Conservation (phyloP, 2,888 invertebrate species). For the Nephrotoma flavescens region DNA sequence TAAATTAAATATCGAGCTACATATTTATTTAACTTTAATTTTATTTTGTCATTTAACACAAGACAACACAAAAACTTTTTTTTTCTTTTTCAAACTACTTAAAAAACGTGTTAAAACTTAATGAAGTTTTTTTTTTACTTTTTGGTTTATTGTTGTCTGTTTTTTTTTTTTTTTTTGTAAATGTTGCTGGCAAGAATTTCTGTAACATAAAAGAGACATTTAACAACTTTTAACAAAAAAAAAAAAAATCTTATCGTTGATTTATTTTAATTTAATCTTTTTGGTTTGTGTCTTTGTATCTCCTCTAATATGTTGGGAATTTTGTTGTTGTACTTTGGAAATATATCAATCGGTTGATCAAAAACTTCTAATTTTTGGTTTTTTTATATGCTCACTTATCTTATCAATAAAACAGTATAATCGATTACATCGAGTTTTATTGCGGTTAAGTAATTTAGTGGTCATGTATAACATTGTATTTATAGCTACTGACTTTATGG, state of each 20-base stretch:
- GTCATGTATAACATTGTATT: neutral
- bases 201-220: neutral
- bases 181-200: neutral
- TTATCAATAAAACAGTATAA: neutral
- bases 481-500: neutral
- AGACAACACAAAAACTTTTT: neutral
- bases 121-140: neutral
- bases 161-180: neutral
- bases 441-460: neutral
- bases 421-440: neutral
- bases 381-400: neutral
- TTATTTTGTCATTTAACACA: neutral
- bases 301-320: neutral
- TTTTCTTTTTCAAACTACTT: neutral
- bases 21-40: neutral
- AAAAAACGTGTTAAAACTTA: conserved; percentile 2
- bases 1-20: neutral
- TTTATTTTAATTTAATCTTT: neutral
- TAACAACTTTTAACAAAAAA: neutral
- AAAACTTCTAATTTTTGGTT: neutral
- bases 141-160: neutral
- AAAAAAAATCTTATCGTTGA: neutral
- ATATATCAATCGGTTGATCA: neutral
- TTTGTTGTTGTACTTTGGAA: neutral
- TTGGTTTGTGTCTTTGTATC: neutral